Base-by-base conservation (phyloP, 1,140 invertebrate genomes). In the Ptiloglossa arizonensis region DNA sequence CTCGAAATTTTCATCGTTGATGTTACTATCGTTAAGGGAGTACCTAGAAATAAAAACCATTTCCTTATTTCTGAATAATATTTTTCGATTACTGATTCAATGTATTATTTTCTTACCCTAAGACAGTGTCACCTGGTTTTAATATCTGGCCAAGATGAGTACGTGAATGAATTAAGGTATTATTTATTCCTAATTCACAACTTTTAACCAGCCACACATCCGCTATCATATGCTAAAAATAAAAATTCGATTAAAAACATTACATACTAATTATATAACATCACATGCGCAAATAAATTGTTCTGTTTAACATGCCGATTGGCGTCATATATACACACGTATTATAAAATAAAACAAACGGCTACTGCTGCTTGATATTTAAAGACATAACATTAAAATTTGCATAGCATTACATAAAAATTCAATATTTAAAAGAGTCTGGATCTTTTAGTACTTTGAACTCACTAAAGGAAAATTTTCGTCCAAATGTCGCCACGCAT, bases 101-200 rank as follows among this genome's bases (percentile, higher is more conserved):
- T 44, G 72, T 60, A 38, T 15, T 13, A 24, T 66, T 52, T 41
- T 22, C 29, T 82, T 94, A 97, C 95, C 98, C 98, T 67, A 99
- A 90, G 60, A 96, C 98, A 17, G 96, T 96, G 93, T 99, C 99
- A 38, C 99, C 98, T 78, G 96, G 95, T 89, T 98, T 97, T 17
- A 99, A 93, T 63, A 99, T 88, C 92, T 99, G 97, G 0, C 99
- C 99, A 50, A 99, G 93, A 94, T 99, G 99, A 41, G 98, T 98
- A 84, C 96, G 94, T 41, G 96, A 96, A 87, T 98, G 97, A 80
- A 97, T 95, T 17, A 95, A 94, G 86, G 95, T 96, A n/a, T 97
- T 96, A 72, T 96, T 96, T 13, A 96, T 93, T 15, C 98, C 98
- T 41, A 99, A 91, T 89, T 99, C 98, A 70, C 95, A 96, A 38